Evolutionary conservation across 2,888 invertebrate genomes (phyloP).

Genomic region (Synanthedon formicaeformis): DNA sequence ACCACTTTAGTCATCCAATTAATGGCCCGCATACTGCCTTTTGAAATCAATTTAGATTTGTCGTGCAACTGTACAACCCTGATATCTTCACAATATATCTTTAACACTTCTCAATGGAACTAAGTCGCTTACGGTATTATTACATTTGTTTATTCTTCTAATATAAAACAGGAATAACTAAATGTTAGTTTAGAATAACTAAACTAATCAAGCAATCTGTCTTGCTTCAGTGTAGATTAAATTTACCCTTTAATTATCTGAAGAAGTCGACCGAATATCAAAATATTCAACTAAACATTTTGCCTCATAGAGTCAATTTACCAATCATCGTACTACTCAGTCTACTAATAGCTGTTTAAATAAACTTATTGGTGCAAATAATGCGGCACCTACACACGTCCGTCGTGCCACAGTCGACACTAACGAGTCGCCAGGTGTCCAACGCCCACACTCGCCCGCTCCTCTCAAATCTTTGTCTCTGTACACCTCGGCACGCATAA

Average conservation of each 20-base stretch:
- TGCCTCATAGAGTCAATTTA: not conserved
- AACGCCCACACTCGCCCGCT: slow-evolving; percentile 54
- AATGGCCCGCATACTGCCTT: slow-evolving; percentile 48
- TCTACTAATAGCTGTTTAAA: not conserved
- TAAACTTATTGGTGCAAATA: slow-evolving; percentile 6
- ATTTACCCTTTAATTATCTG: too few species aligned
- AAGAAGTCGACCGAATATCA: too few species aligned
- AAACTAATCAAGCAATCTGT: too few species aligned
- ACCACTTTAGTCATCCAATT: slow-evolving; percentile 48
- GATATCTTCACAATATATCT: too few species aligned
- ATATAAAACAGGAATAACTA: too few species aligned
- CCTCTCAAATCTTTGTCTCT: slow-evolving; percentile 62
- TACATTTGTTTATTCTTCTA: too few species aligned
- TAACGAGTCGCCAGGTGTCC: slow-evolving; percentile 67
- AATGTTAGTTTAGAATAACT: too few species aligned
- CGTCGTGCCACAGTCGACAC: slow-evolving; percentile 37
- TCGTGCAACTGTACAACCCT: slow-evolving; percentile 3
- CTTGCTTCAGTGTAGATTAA: too few species aligned
- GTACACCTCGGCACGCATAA: slow-evolving; percentile 48
- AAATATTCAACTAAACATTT: too few species aligned
- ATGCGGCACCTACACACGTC: slow-evolving; percentile 6
- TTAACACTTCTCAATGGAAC: too few species aligned
- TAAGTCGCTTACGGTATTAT: too few species aligned
- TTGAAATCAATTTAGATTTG: slow-evolving; percentile 37
- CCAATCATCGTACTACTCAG: not conserved